phyloP scores from a whole-genome alignment of 2,797 vertebrate genomes.

The Oreochromis grahami region DNA sequence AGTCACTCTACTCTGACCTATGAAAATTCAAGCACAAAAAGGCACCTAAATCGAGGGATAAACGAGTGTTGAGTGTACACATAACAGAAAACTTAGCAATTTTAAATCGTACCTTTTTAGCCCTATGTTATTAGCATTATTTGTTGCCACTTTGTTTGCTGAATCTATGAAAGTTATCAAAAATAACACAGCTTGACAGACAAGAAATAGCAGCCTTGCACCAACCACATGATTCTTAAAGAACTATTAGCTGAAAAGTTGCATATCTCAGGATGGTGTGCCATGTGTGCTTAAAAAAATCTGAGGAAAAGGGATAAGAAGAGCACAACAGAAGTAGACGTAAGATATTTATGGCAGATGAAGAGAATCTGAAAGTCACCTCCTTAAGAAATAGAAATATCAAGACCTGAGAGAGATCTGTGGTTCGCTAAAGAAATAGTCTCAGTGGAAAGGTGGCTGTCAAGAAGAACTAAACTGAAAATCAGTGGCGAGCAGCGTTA shows the following conservation, averaged over 20 bases:
- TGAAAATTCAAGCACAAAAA: background rate
- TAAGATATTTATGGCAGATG: background rate
- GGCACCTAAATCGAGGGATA: background rate
- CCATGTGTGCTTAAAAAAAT: background rate
- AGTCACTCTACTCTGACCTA: background rate
- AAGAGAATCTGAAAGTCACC: background rate
- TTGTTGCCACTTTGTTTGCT: background rate
- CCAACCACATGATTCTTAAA: background rate
- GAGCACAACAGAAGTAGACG: background rate
- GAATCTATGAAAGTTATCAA: background rate
- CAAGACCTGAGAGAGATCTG: background rate
- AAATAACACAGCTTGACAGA: background rate
- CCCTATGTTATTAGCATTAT: background rate
- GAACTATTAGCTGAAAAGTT: background rate
- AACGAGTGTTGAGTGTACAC: background rate
- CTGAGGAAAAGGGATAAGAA: background rate
- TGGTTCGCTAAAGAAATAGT: background rate
- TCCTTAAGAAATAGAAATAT: background rate
- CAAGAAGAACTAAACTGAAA: background rate
- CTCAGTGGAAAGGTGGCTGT: background rate
- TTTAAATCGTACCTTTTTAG: background rate
- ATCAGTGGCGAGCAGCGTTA: background rate
- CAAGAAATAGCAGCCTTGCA: background rate
- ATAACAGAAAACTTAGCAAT: background rate
- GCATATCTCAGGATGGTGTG: background rate